These are phyloP conservation scores for Neopipo cinnamomea DNA, from an alignment of 2,113 vertebrate species.

Conservation along the genomic window DNA sequence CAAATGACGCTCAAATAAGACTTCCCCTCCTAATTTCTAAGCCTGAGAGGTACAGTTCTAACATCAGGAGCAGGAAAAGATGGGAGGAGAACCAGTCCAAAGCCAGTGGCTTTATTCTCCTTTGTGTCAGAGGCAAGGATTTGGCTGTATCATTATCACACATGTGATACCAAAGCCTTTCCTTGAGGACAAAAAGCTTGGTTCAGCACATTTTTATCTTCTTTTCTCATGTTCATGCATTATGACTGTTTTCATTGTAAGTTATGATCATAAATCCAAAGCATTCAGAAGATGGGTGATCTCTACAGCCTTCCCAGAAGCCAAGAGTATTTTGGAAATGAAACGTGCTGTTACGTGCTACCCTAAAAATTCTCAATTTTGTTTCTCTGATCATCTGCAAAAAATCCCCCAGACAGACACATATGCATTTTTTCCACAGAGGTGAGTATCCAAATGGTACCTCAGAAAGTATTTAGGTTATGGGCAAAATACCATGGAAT, in stretches of 20 bases:
- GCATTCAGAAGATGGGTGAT: not conserved
- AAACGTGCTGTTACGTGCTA: rapidly evolving
- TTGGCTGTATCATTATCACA: not conserved
- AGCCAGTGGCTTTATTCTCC: not conserved
- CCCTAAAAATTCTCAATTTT: not conserved
- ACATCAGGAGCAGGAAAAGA: not conserved
- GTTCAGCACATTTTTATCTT: not conserved
- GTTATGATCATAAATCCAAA: not conserved
- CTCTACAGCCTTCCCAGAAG: not conserved
- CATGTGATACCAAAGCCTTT: not conserved
- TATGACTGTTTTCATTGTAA: not conserved
- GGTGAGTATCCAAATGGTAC: not conserved
- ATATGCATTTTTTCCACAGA: not conserved
- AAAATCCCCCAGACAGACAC: not conserved
- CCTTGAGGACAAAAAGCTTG: not conserved
- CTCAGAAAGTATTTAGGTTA: not conserved
- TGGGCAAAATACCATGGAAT: not conserved
- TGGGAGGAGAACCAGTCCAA: not conserved
- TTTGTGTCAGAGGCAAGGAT: not conserved
- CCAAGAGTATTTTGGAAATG: not conserved
- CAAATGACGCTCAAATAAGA: not conserved
- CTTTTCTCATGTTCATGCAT: not conserved
- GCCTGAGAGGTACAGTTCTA: not conserved
- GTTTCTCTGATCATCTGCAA: not conserved
- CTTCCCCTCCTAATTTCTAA: not conserved